A percentile compares a stretch with the other conserved stretches of the same genome.
phyloP scores from a whole-genome alignment of 2,113 vertebrate genomes.

The Elephas maximus region DNA sequence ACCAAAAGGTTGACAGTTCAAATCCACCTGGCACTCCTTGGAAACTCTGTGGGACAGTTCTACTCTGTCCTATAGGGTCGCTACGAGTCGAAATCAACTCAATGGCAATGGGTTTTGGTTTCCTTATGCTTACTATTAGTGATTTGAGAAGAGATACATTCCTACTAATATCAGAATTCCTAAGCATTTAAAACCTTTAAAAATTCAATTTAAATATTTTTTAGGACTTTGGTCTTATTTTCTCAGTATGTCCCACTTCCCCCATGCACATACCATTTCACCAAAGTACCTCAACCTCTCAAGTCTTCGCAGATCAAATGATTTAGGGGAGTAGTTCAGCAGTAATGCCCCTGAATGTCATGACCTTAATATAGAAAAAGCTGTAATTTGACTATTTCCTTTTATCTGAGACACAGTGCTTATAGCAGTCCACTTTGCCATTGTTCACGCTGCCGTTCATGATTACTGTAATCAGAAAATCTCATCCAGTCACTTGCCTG shows the following conservation, averaged over 20 bases:
- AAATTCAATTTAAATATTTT: not conserved
- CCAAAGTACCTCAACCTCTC: not conserved
- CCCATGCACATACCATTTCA: not conserved
- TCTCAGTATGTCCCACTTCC: not conserved
- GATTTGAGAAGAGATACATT: not conserved
- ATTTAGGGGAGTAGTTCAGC: not conserved
- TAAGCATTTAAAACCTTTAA: not conserved
- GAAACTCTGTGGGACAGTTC: no score
- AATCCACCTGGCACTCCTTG: no score
- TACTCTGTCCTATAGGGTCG: no score
- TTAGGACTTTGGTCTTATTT: not conserved
- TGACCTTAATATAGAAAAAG: not conserved
- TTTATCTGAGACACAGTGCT: not conserved
- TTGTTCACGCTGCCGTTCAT: accelerated
- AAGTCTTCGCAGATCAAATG: not conserved
- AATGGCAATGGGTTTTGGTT: no score
- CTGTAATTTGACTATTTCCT: not conserved
- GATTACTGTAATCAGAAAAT: not conserved
- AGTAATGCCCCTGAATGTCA: not conserved
- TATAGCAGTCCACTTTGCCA: not conserved
- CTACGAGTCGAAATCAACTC: no score
- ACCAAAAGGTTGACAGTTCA: no score
- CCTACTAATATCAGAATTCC: not conserved
- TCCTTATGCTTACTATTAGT: not conserved
- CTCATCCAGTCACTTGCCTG: not conserved